Evolutionary conservation across 2,888 invertebrate species (phyloP).

Genomic region (Drosophila subsilvestris): DNA sequence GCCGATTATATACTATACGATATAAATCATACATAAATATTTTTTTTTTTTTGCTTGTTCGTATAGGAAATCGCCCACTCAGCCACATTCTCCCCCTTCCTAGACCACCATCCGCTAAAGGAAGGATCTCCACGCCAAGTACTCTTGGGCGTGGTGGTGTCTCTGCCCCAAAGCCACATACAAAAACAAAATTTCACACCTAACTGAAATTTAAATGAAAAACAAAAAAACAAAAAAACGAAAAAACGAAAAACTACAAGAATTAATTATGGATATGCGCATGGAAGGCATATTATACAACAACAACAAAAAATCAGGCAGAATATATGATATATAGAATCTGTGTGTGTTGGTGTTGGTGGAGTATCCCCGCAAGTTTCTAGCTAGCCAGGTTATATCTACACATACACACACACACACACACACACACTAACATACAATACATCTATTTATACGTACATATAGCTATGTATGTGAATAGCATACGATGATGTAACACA

Average conservation of each 20-base stretch:
- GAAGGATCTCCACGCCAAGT: not conserved
- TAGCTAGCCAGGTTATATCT: constrained; percentile 61
- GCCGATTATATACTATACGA: constrained; percentile 2
- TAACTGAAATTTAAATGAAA: constrained; percentile 1
- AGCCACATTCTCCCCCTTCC: constrained; percentile 1
- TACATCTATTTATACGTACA: constrained; percentile 48
- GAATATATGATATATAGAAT: constrained; percentile 7
- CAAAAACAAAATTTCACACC: constrained; percentile 18
- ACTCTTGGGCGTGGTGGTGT: not conserved
- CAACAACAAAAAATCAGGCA: not conserved
- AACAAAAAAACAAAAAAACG: not conserved
- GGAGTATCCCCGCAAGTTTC: constrained; percentile 29
- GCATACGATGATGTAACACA: constrained; percentile 34
- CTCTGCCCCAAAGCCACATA: constrained; percentile 1
- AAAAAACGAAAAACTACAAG: not conserved
- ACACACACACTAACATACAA: constrained; percentile 25
- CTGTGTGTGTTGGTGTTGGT: constrained; percentile 8
- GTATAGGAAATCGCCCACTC: constrained; percentile 1
- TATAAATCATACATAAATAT: not conserved
- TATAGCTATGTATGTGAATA: constrained; percentile 53
- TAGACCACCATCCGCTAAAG: not conserved
- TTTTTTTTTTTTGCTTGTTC: not conserved
- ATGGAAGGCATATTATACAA: not conserved
- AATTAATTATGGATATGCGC: not conserved
- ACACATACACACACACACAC: constrained; percentile 19